Base-by-base conservation (phyloP, 2,797 vertebrate species). In the Catharus ustulatus region DNA sequence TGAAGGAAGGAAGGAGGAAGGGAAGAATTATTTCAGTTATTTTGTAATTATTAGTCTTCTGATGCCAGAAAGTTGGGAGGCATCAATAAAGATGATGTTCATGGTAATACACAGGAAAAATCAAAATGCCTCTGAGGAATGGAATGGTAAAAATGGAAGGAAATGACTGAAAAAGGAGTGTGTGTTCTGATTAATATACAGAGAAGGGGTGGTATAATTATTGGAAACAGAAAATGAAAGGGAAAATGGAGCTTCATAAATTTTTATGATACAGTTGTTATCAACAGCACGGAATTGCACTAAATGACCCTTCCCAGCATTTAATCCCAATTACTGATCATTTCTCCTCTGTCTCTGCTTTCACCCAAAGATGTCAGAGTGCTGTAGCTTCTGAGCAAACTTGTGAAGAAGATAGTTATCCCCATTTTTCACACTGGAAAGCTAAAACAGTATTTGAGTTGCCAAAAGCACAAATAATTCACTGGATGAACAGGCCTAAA, bases 31-130 rank as follows among this genome's bases (percentile, higher is more conserved):
- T 72, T 87, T 89, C 30, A 42, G 27, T 76, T 90, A 72, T 72
- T 93, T 93, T 55, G 29, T 76, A 40, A 54, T 87, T 66, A 91
- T 58, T 91, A 67, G 57, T 83, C 40, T 87, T 80, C 72, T 29
- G 79, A 34, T 93, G 79, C 75, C 82, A 87, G 79, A 87, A 94
- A 83, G 40, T 83, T 93, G 92, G 49, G 85, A 83, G 48, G 34
- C 45, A 24, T 67, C 32, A 23, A 51, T 81, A 51, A 78, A 69
- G 59, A 82, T 84, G 48, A 49, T 49, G 48, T 48, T 87, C 63
- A 36, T 34, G 26, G 63, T 54, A 45, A 74, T 29, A 75, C 54
- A 26, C 18, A 13, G 43, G 66, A 78, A 78, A 84, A 89, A 79
- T 32, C 10, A 38, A 38, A 52, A 71, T 78, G 54, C 42, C 85